Base-by-base conservation (phyloP, 2,113 vertebrate species). In the Petaurus breviceps region DNA sequence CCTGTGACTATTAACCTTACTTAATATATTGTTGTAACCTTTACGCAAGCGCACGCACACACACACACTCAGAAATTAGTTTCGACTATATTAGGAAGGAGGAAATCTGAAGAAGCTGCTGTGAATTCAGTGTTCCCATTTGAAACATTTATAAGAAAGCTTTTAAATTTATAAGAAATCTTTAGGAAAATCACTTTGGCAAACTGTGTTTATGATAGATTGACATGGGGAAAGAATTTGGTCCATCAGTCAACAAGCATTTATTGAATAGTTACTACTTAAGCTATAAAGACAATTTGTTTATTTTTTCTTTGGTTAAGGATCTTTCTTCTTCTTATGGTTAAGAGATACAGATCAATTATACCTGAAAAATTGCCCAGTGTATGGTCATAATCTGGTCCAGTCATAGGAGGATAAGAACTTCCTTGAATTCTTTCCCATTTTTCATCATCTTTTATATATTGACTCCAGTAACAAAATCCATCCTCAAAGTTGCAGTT, bases 401-500 rank as follows among this genome's bases (percentile, higher is more conserved):
- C 99, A 25, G 97, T 98, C 25, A 97, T 54, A 0, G 95, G 47
- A 1, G 99, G 99, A 89, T 98, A 98, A 0, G 95, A 98, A 12
- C 96, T 50, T 5, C 99, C 99, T 11, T 94, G 98, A 90, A 95
- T 50, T 97, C 99, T 98, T 25, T 98, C 97, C 99, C 99, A 99
- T n/a, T 99, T 98, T 2, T 97, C 98, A 46, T 99, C 97, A 47
- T 99, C 98, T 0, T 98, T 96, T 37, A 98, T 97, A 92, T 98
- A 98, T 97, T 99, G 99, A 95, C 98, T 98, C 99, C 99, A 99
- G 95, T 99, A 99, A 98, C 99, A 99, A 98, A 99, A 98, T 0
- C 99, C 98, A 0, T 98, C 98, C 98, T 99, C 99, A 98, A 99
- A 99, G 77, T 97, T 97, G 95, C 99, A 99, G 43, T 96, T 99